These are phyloP conservation scores for Diorhabda carinulata DNA, from an alignment of 1,140 invertebrate genomes.

Conservation along the genomic window DNA sequence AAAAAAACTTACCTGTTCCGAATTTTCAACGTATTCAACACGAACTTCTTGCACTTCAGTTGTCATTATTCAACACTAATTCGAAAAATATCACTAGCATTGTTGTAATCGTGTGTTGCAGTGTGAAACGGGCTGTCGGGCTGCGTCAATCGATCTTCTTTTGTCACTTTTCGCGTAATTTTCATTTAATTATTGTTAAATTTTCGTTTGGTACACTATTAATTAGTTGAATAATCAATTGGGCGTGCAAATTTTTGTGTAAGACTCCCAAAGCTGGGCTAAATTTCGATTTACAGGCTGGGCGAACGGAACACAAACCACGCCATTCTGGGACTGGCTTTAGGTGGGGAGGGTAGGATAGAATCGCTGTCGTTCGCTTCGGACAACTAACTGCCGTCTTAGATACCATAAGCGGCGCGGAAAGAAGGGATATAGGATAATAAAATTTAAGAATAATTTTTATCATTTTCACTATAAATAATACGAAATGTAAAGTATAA, in stretches of 20 bases:
- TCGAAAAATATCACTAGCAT: constrained; percentile 18
- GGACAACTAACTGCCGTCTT: constrained; percentile 17
- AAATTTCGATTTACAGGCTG: constrained; percentile 42
- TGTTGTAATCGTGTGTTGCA: constrained; percentile 15
- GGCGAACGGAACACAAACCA: constrained; percentile 44
- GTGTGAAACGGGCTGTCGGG: constrained; percentile 16
- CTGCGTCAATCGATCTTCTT: constrained; percentile 20
- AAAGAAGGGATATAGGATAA: constrained; percentile 1
- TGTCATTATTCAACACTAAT: constrained; percentile 27
- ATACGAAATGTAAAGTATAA: no score
- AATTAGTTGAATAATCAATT: constrained; percentile 33
- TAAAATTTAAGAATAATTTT: no score
- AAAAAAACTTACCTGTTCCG: constrained; percentile 26
- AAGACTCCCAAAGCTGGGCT: constrained; percentile 37
- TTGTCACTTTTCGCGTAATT: constrained; percentile 18
- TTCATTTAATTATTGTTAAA: constrained; percentile 19
- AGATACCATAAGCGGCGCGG: constrained; percentile 13
- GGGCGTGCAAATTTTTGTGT: constrained; percentile 39
- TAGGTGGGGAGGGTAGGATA: constrained; percentile 32
- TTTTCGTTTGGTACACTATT: constrained; percentile 14
- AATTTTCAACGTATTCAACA: constrained; percentile 26
- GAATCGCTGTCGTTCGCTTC: constrained; percentile 15
- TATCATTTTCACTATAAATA: no score
- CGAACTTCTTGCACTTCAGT: constrained; percentile 29
- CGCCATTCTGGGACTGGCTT: constrained; percentile 46